A percentile compares a stretch with the other conserved stretches of the same genome.
These are phyloP conservation scores for Hystrix brachyura DNA, from an alignment of 2,113 vertebrate species.

Conservation along the genomic window DNA sequence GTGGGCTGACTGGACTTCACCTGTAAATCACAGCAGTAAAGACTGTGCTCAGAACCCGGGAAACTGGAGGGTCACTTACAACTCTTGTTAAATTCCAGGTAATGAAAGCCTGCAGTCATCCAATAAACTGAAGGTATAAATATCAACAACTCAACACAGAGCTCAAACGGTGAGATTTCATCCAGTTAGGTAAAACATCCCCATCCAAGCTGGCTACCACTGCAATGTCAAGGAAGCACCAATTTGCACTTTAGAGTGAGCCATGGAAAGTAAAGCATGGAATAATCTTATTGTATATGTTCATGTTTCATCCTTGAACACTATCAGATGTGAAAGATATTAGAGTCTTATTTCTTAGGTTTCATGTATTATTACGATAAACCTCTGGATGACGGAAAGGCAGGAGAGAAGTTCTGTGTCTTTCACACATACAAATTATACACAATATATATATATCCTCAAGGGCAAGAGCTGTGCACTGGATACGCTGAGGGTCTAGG, in stretches of 20 bases:
- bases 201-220: rapidly evolving
- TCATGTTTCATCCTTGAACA: neutral
- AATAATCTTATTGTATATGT: neutral
- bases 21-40: neutral
- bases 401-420: neutral
- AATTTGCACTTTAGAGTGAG: neutral
- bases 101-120: neutral
- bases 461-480: rapidly evolving
- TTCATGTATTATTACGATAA: neutral
- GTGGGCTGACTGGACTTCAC: neutral
- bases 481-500: too few species aligned
- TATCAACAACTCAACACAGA: neutral
- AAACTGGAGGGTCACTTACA: neutral
- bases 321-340: neutral
- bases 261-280: neutral
- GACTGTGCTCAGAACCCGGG: neutral
- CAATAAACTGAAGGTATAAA: neutral
- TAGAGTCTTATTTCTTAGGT: neutral
- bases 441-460: neutral
- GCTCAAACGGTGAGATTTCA: neutral
- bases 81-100: neutral
- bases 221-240: rapidly evolving
- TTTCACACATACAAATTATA: neutral
- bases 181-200: neutral
- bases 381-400: neutral